A percentile compares a stretch with the other conserved stretches of the same genome.
These are phyloP conservation scores for Typhlichthys subterraneus DNA, from an alignment of 2,797 vertebrate genomes.

Conservation along the genomic window DNA sequence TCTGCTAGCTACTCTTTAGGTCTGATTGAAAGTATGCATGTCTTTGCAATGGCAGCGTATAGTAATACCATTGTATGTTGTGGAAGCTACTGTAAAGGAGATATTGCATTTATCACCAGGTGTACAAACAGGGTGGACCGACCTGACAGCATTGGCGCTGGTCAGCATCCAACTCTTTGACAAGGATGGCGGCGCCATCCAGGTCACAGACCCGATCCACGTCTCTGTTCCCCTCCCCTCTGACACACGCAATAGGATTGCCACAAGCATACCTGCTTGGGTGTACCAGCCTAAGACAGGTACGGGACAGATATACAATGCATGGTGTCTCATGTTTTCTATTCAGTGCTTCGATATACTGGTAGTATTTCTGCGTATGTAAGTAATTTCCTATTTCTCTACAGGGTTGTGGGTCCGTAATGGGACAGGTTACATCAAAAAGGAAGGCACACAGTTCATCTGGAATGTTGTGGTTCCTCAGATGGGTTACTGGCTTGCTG, in stretches of 20 bases:
- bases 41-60: neutral
- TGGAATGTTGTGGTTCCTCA: constrained; percentile 90
- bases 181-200: constrained; percentile 82
- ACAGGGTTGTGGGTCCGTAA: constrained; percentile 92
- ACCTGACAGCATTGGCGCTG: constrained; percentile 86
- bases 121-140: constrained; percentile 87
- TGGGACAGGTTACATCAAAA: constrained; percentile 91
- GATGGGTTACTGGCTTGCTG: constrained; percentile 94
- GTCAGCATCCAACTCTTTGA: constrained; percentile 90
- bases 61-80: neutral
- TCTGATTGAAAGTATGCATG: neutral
- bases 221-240: constrained; percentile 88
- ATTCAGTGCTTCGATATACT: neutral
- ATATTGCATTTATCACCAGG: constrained; percentile 45
- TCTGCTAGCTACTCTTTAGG: neutral
- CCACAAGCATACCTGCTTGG: constrained; percentile 89
- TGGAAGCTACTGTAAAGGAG: neutral
- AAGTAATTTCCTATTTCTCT: neutral
- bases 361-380: neutral
- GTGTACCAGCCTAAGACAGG: constrained; percentile 87
- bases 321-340: neutral
- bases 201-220: constrained; percentile 87
- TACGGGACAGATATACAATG: constrained; percentile 51
- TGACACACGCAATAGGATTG: constrained; percentile 79
- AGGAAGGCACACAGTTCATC: constrained; percentile 87